A percentile compares a stretch with the other conserved stretches of the same genome.
These are phyloP conservation scores for Drosophila parthenogenetica DNA, from an alignment of 2,888 invertebrate species.

Conservation along the genomic window DNA sequence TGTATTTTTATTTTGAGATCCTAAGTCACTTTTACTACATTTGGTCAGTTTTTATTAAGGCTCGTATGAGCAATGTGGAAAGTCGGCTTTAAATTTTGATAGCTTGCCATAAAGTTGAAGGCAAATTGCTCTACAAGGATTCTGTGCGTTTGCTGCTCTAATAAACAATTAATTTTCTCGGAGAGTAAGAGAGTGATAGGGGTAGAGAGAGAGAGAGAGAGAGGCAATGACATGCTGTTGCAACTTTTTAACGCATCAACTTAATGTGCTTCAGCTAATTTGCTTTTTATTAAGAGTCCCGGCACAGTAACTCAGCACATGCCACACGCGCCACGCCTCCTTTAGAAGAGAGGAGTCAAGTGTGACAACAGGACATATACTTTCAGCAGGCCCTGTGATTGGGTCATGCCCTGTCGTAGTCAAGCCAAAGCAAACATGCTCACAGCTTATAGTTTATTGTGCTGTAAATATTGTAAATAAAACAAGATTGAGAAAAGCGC, in stretches of 20 bases:
- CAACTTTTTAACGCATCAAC: conserved; percentile 49
- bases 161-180: conserved; percentile 40
- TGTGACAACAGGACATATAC: conserved; percentile 8
- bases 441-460: conserved; percentile 55
- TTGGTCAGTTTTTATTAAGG: conserved; percentile 44
- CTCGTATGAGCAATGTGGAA: conserved; percentile 43
- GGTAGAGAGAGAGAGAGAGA: neutral
- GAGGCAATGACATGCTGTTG: conserved; percentile 17
- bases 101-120: conserved; percentile 51
- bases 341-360: conserved; percentile 17
- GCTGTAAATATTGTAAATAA: conserved; percentile 63
- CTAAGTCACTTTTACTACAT: conserved; percentile 1
- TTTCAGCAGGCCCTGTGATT: conserved; percentile 3
- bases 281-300: conserved; percentile 68
- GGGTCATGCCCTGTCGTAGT: conserved; percentile 15
- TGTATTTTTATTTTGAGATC: neutral
- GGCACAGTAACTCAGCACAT: conserved; percentile 24
- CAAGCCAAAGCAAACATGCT: conserved; percentile 41
- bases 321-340: conserved; percentile 9
- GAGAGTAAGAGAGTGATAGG: neutral
- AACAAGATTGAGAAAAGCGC: neutral
- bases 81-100: conserved; percentile 49
- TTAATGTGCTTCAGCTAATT: conserved; percentile 74
- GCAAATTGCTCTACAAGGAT: conserved; percentile 24
- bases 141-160: conserved; percentile 4